A percentile compares a stretch with the other conserved stretches of the same genome.
phyloP scores from a whole-genome alignment of 1,140 invertebrate genomes.

The Euura saliciscinereae region DNA sequence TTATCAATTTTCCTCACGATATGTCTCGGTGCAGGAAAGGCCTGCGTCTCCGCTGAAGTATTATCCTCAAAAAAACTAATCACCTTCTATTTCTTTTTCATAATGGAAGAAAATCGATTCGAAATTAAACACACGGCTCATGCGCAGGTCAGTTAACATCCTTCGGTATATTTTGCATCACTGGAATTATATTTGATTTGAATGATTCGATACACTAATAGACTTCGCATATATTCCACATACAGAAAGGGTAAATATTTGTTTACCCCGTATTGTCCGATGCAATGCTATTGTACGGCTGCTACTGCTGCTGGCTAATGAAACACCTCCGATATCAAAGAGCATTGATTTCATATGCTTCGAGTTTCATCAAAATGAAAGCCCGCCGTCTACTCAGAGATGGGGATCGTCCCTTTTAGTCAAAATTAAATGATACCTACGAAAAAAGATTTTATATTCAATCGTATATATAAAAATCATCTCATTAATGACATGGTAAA shows the following conservation, averaged over 20 bases:
- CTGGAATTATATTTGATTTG: neutral
- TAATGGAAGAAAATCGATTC: neutral
- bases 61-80: too few species aligned
- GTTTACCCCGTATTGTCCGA: neutral
- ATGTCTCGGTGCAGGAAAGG: too few species aligned
- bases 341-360: neutral
- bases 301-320: neutral
- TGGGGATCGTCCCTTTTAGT: too few species aligned
- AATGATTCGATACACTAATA: neutral
- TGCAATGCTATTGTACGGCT: neutral
- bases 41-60: too few species aligned
- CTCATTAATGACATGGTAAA: too few species aligned
- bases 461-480: too few species aligned
- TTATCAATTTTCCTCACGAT: too few species aligned
- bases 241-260: neutral
- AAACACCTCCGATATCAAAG: neutral
- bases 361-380: neutral
- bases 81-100: neutral
- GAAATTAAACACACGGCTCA: too few species aligned
- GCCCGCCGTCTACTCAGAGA: neutral
- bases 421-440: too few species aligned
- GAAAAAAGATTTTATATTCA: too few species aligned
- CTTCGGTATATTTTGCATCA: neutral
- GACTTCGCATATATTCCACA: neutral
- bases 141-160: neutral